A percentile compares a stretch with the other conserved stretches of the same genome.
Conservation (phyloP, 2,888 invertebrate species). For the Lasioglossum oenotherae region DNA sequence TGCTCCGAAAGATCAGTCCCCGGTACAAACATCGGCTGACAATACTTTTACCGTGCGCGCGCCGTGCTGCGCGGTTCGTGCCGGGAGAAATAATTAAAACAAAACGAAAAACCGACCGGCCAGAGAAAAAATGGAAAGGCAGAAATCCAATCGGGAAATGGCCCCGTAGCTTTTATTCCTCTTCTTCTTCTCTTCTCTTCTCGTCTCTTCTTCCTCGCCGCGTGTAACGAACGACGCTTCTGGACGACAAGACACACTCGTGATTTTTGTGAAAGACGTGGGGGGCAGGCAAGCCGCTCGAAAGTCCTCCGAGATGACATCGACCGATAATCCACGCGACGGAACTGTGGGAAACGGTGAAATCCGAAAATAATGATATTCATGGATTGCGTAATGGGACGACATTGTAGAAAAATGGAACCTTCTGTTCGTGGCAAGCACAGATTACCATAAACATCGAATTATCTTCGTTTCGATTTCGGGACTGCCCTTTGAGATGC, state of each 20-base stretch:
- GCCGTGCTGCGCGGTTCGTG: background rate
- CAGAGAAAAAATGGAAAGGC: slow-evolving; percentile 21
- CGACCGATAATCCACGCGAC: slow-evolving; percentile 55
- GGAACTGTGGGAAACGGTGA: slow-evolving; percentile 68
- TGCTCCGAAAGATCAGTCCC: slow-evolving; percentile 38
- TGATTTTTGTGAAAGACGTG: slow-evolving; percentile 35
- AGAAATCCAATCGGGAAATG: slow-evolving; percentile 63
- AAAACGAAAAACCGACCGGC: slow-evolving; percentile 21
- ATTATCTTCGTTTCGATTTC: slow-evolving; percentile 50
- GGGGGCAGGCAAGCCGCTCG: slow-evolving; percentile 35
- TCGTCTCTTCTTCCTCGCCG: slow-evolving; percentile 34
- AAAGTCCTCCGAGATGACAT: slow-evolving; percentile 64
- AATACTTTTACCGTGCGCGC: slow-evolving; percentile 56
- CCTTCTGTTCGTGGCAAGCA: slow-evolving; percentile 47
- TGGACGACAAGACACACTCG: slow-evolving; percentile 12
- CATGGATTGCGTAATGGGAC: slow-evolving; percentile 62
- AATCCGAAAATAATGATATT: slow-evolving; percentile 65
- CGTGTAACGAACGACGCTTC: slow-evolving; percentile 30
- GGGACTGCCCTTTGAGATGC: slow-evolving; percentile 20
- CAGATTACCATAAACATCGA: slow-evolving; percentile 67
- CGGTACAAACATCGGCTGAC: slow-evolving; percentile 40
- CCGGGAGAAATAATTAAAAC: slow-evolving; percentile 59
- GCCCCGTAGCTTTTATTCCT: slow-evolving; percentile 3
- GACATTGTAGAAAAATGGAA: slow-evolving; percentile 67
- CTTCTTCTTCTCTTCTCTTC: background rate